These are phyloP conservation scores for Saguinus midas DNA, from an alignment of 2,113 vertebrate genomes.

Conservation along the genomic window DNA sequence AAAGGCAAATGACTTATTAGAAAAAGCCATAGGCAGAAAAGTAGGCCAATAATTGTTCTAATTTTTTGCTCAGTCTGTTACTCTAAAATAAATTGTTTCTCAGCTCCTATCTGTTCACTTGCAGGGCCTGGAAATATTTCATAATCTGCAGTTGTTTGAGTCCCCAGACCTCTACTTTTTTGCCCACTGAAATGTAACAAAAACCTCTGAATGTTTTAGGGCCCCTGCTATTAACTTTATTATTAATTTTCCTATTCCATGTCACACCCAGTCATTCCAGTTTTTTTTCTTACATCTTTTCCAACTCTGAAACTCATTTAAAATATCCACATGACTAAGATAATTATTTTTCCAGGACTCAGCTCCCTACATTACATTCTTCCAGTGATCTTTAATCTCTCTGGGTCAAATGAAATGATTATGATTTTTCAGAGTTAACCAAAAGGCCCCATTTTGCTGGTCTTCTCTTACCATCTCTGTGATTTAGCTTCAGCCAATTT, in stretches of 20 bases:
- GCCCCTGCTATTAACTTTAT: conserved; percentile 25
- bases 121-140: not conserved
- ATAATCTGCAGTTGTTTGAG: conserved; percentile 25
- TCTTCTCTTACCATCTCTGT: conserved; percentile 19
- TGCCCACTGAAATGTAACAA: conserved; percentile 3
- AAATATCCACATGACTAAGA: conserved; percentile 17
- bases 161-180: not conserved
- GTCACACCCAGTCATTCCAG: not conserved
- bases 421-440: conserved; percentile 45
- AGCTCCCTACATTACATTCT: conserved; percentile 32
- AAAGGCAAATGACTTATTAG: conserved; percentile 19
- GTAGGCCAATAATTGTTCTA: conserved; percentile 59
- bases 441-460: conserved; percentile 13
- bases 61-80: conserved; percentile 20
- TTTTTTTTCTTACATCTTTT: conserved; percentile 44
- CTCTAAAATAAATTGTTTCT: conserved; percentile 34
- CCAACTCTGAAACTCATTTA: conserved; percentile 23
- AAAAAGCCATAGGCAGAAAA: conserved; percentile 41
- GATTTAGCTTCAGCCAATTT: conserved; percentile 15
- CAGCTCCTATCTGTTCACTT: conserved; percentile 29
- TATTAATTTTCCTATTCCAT: conserved; percentile 45
- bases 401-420: conserved; percentile 57
- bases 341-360: conserved; percentile 25
- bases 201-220: conserved; percentile 36
- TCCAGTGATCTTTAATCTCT: conserved; percentile 39